A percentile compares a stretch with the other conserved stretches of the same genome.
Evolutionary conservation across 2,797 vertebrate species (phyloP).

Genomic region (Lagodon rhomboides): DNA sequence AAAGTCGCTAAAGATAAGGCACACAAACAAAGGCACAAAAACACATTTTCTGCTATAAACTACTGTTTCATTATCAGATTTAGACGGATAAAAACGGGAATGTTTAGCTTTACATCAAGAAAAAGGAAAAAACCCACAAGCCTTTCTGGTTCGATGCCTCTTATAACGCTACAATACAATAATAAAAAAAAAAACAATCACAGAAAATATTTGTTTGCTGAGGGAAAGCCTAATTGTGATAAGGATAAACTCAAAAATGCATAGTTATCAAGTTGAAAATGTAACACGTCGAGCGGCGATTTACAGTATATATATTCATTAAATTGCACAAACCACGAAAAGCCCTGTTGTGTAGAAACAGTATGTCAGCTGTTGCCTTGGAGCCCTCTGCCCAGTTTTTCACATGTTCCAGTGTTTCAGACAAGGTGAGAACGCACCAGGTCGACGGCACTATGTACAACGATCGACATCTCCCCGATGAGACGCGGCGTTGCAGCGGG

Average conservation of each 20-base stretch:
- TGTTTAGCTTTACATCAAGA: conserved; percentile 4
- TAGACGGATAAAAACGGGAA: conserved; percentile 34
- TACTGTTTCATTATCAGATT: conserved; percentile 33
- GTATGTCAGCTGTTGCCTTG: conserved; percentile 42
- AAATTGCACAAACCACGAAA: conserved; percentile 23
- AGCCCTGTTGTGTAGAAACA: conserved; percentile 21
- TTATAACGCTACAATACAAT: conserved; percentile 1
- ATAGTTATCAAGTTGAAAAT: conserved; percentile 2
- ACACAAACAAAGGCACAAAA: conserved; percentile 72
- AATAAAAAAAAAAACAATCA: conserved; percentile 14
- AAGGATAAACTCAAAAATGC: neutral
- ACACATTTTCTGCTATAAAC: conserved; percentile 50
- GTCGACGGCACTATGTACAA: conserved; percentile 3
- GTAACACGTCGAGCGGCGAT: conserved; percentile 5
- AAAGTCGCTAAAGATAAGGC: conserved; percentile 55
- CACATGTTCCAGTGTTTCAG: conserved; percentile 23
- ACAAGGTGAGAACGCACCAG: conserved; percentile 28
- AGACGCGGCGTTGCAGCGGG: neutral
- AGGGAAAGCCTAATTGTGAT: neutral
- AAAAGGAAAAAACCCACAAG: conserved; percentile 11
- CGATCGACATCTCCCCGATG: neutral
- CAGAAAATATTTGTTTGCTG: too few species aligned
- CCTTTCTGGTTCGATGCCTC: conserved; percentile 18
- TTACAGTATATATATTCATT: conserved; percentile 11
- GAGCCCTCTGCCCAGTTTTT: conserved; percentile 61